Percentiles rank a stretch among this genome's conserved stretches.
Evolutionary conservation across 2,113 vertebrate genomes (phyloP).

Genomic region (Syrmaticus mikado): DNA sequence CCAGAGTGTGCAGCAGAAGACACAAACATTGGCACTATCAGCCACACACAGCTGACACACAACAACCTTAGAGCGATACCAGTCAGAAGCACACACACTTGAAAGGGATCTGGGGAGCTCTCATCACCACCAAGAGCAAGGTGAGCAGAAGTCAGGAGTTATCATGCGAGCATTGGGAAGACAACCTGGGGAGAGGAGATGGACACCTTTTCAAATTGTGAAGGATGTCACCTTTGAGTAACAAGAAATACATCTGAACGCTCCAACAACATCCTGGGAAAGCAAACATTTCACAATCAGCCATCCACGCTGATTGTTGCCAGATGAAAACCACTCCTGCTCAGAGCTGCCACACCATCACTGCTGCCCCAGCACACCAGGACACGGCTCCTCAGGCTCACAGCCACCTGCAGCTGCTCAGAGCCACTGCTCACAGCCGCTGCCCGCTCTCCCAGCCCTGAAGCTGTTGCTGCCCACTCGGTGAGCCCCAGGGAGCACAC

Average conservation of each 20-base stretch:
- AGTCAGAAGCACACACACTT: not conserved
- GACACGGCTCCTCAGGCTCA: not conserved
- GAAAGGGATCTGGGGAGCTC: not conserved
- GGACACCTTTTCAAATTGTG: rapidly evolving
- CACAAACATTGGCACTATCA: not conserved
- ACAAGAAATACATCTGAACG: not conserved
- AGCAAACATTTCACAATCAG: constrained; percentile 2
- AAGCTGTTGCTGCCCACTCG: not conserved
- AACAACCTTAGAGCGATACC: not conserved
- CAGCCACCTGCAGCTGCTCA: not conserved
- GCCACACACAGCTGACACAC: not conserved
- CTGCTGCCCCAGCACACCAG: too few species aligned
- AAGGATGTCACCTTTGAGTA: not conserved
- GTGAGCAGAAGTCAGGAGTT: not conserved
- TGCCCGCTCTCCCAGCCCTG: not conserved
- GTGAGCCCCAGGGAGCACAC: not conserved
- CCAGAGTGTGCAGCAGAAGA: not conserved
- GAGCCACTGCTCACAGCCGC: not conserved
- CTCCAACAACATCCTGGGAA: not conserved
- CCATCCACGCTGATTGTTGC: not conserved
- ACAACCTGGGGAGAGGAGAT: not conserved
- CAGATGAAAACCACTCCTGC: not conserved
- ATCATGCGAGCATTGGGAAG: not conserved
- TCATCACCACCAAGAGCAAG: not conserved
- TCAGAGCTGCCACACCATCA: not conserved